These are phyloP conservation scores for Onychomys arenicola DNA, from an alignment of 2,797 vertebrate genomes.

Conservation along the genomic window DNA sequence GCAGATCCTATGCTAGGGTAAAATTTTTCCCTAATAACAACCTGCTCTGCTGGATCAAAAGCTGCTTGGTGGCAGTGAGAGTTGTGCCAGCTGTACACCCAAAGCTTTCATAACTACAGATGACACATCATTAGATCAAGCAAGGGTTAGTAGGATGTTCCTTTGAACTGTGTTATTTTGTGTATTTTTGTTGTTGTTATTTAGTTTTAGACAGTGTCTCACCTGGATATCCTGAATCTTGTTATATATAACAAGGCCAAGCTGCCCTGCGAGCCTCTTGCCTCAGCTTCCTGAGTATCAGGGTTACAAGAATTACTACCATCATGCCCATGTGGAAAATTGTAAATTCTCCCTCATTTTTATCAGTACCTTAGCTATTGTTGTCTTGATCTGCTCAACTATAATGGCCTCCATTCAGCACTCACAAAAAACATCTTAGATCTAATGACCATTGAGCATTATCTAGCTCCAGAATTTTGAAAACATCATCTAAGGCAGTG, in stretches of 20 bases:
- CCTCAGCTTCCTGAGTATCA: neutral
- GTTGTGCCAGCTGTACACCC: neutral
- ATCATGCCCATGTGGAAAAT: neutral
- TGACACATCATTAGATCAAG: neutral
- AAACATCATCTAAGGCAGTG: neutral
- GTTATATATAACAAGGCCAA: neutral
- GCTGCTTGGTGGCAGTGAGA: neutral
- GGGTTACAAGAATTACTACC: neutral
- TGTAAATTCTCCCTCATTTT: constrained; percentile 26
- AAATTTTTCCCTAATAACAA: neutral
- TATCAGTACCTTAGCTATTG: neutral
- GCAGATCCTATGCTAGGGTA: neutral
- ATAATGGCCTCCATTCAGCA: neutral
- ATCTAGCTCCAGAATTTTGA: neutral
- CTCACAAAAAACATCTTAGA: neutral
- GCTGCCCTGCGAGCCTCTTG: neutral
- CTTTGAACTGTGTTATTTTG: neutral
- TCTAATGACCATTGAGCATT: neutral
- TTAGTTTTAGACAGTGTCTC: neutral
- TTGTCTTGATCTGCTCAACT: neutral
- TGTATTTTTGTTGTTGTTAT: neutral
- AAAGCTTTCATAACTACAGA: constrained; percentile 10
- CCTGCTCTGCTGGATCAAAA: neutral
- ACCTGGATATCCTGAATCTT: neutral
- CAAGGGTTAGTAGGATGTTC: neutral